Base-by-base conservation (phyloP, 2,797 vertebrate species). In the Chiroxiphia lanceolata region DNA sequence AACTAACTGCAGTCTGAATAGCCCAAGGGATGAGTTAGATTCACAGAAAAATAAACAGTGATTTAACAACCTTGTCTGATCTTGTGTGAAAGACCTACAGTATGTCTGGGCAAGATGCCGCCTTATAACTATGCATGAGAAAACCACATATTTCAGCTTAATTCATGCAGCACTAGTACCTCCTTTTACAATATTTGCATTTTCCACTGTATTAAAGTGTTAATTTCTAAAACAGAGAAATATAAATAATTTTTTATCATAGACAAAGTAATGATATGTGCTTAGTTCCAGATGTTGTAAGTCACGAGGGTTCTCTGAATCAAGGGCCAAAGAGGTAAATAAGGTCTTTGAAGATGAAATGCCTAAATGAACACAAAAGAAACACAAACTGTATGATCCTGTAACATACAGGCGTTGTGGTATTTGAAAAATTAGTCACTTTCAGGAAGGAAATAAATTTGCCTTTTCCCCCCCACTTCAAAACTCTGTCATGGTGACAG, bases 1-100 rank as follows among this genome's bases (percentile, higher is more conserved):
- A 95, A 94, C 78, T 67, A 57, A 88, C 29, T 74, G 23, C 33
- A 88, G 50, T 54, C 38, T 36, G 25, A 81, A 63, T 11, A 64
- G 59, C 83, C 72, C 47, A 40, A 76, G 87, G 87, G 75, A 87
- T 74, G 88, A 94, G 79, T 77, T 60, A 65, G 19, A 40, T 81
- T 95, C 34, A 51, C 63, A 91, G 83, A 81, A 96, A 96, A 97
- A 96, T 70, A 93, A 94, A 88, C 75, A 54, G 33, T 64, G 78
- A 81, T 69, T 95, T 90, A 88, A 90, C 54, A 87, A n/a, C 59
- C 69, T 67, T 69, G 90, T 86, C 88, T 96, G 78, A 89, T 90
- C 93, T 94, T 89, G 82, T 83, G 72, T 85, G 61, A 94, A 95
- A 40, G 38, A 84, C 21, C 72, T 85, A 7, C 61, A 79, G 60